Evolutionary conservation across 2,888 invertebrate genomes (phyloP).

Genomic region (Cremastinae sp.): DNA sequence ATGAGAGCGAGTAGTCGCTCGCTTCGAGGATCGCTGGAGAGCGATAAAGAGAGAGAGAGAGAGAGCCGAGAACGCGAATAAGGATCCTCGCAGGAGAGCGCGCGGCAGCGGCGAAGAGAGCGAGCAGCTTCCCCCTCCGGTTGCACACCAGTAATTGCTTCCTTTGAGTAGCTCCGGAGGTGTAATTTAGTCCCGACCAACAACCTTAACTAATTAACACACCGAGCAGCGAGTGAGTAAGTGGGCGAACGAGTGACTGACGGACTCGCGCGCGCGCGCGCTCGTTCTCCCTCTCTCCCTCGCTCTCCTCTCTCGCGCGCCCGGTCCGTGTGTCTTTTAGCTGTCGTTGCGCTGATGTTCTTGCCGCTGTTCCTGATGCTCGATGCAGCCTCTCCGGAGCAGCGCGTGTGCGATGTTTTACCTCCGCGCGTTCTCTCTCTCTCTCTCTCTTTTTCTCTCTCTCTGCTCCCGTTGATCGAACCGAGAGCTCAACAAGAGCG

Average conservation of each 20-base stretch:
- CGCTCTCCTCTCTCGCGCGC: constrained; percentile 5
- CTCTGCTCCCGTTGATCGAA: constrained; percentile 50
- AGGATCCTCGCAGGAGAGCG: constrained; percentile 41
- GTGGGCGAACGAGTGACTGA: constrained; percentile 75
- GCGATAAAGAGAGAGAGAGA: constrained; percentile 46
- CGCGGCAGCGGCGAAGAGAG: constrained; percentile 55
- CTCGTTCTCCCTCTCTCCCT: constrained; percentile 30
- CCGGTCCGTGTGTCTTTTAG: constrained; percentile 16
- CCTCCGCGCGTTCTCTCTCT: no score
- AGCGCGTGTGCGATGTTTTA: constrained; percentile 27
- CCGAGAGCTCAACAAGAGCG: not conserved
- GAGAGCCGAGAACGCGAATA: constrained; percentile 4
- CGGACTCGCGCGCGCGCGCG: constrained; percentile 67
- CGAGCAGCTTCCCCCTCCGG: constrained; percentile 67
- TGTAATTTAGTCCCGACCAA: constrained; percentile 81
- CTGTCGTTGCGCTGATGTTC: constrained; percentile 51
- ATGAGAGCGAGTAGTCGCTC: constrained; percentile 23
- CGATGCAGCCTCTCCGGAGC: constrained; percentile 49
- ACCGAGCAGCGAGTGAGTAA: constrained; percentile 78
- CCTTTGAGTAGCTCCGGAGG: constrained; percentile 81
- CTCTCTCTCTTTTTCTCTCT: no score
- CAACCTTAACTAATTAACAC: constrained; percentile 82
- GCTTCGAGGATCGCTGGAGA: constrained; percentile 18
- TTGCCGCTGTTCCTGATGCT: constrained; percentile 59
- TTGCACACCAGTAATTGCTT: constrained; percentile 81